Conservation (phyloP, 2,888 invertebrate genomes). For the Agrotis clavis region DNA sequence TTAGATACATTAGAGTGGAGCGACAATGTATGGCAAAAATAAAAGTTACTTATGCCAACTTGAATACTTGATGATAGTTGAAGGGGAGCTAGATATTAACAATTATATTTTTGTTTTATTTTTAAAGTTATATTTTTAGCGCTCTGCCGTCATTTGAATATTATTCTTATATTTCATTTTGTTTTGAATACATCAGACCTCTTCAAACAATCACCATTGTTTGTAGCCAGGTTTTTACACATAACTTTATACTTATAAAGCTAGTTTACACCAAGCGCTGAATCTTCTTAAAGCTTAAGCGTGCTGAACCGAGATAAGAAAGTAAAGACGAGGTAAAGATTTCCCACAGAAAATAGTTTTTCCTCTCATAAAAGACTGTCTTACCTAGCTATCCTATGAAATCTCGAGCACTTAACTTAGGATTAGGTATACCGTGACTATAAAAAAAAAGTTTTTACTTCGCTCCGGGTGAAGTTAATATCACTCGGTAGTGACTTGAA, state of each 20-base stretch:
- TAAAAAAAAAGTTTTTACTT: slow-evolving; percentile 52
- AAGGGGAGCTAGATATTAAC: no score
- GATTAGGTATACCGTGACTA: slow-evolving; percentile 49
- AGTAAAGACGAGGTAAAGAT: slow-evolving; percentile 39
- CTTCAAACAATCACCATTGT: not conserved
- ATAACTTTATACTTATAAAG: slow-evolving; percentile 14
- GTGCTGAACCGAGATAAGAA: slow-evolving; percentile 43
- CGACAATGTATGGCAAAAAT: no score
- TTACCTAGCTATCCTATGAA: slow-evolving; percentile 52
- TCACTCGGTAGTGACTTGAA: slow-evolving; percentile 36
- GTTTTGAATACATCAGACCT: not conserved
- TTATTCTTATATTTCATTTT: no score
- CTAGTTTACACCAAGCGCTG: slow-evolving; percentile 42
- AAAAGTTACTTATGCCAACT: no score
- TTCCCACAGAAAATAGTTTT: slow-evolving; percentile 47
- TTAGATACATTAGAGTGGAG: no score
- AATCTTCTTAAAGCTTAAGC: slow-evolving; percentile 42
- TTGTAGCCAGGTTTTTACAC: not conserved
- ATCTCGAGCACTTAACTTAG: slow-evolving; percentile 46
- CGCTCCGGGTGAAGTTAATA: slow-evolving; percentile 46
- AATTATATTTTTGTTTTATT: no score
- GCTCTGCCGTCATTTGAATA: no score
- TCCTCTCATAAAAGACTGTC: slow-evolving; percentile 51
- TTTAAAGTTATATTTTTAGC: no score
- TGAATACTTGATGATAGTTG: no score